Conservation (phyloP, 2,888 invertebrate genomes). For the Brachyptera putata region DNA sequence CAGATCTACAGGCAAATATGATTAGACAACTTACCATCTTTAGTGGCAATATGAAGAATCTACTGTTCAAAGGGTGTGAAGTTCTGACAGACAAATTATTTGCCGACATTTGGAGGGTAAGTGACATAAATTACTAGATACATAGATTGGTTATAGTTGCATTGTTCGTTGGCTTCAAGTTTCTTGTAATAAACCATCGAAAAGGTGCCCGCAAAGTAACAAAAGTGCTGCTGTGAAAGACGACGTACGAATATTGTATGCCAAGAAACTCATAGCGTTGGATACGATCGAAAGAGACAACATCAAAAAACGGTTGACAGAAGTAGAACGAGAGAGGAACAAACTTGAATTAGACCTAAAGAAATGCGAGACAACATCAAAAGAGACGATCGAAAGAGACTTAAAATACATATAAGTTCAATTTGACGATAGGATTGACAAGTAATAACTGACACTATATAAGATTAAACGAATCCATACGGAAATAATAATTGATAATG, state of each 20-base stretch:
- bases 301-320: constrained; percentile 58
- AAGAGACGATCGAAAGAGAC: no score
- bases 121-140: no score
- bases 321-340: constrained; percentile 54
- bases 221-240: constrained; percentile 63
- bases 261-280: constrained; percentile 65
- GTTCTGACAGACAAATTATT: constrained; percentile 37
- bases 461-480: no score
- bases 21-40: constrained; percentile 39
- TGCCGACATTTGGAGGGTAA: constrained; percentile 38
- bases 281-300: constrained; percentile 72
- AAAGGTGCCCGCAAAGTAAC: constrained; percentile 85
- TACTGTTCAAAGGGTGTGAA: constrained; percentile 39
- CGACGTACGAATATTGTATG: constrained; percentile 74
- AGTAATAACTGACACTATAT: no score
- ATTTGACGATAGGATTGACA: no score
- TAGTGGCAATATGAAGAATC: constrained; percentile 37
- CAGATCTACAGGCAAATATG: constrained; percentile 34
- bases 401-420: no score
- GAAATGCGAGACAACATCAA: no score
- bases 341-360: constrained; percentile 60
- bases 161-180: constrained; percentile 68
- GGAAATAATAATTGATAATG: no score
- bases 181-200: constrained; percentile 41
- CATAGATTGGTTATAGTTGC: constrained; percentile 79